Evolutionary conservation across 1,140 invertebrate genomes (phyloP).

Genomic region (Neotoxoptera formosana): DNA sequence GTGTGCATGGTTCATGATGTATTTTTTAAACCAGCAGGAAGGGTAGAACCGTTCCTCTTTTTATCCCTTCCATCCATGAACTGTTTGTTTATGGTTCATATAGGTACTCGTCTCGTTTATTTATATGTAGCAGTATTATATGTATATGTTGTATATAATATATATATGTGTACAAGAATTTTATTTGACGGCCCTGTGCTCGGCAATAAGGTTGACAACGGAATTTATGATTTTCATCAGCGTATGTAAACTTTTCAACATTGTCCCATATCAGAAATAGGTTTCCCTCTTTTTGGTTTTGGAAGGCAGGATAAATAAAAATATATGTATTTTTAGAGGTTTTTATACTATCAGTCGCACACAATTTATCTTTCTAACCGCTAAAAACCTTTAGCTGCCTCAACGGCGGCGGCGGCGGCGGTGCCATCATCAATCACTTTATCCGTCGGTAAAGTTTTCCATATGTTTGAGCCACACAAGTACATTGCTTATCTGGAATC

Average conservation of each 20-base stretch:
- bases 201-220: conserved; percentile 21
- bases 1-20: not conserved
- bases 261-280: conserved; percentile 46
- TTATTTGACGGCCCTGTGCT: not conserved
- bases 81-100: conserved; percentile 34
- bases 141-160: not conserved
- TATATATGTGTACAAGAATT: not conserved
- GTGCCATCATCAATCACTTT: conserved; percentile 55
- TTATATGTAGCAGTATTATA: not conserved
- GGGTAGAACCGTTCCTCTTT: not conserved
- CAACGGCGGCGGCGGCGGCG: not conserved
- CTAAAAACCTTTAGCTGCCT: conserved; percentile 47
- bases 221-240: conserved; percentile 54
- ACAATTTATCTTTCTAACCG: conserved; percentile 49
- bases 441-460: conserved; percentile 49
- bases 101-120: conserved; percentile 23
- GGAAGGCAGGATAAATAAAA: conserved; percentile 11
- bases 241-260: conserved; percentile 49
- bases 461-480: conserved; percentile 37
- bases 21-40: not conserved
- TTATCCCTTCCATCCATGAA: not conserved
- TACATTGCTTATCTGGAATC: conserved; percentile 52
- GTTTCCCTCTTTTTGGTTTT: conserved; percentile 15
- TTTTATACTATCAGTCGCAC: conserved; percentile 49
- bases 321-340: conserved; percentile 53